Evolutionary conservation across 2,113 vertebrate species (phyloP).

Genomic region (Xenopus tropicalis): DNA sequence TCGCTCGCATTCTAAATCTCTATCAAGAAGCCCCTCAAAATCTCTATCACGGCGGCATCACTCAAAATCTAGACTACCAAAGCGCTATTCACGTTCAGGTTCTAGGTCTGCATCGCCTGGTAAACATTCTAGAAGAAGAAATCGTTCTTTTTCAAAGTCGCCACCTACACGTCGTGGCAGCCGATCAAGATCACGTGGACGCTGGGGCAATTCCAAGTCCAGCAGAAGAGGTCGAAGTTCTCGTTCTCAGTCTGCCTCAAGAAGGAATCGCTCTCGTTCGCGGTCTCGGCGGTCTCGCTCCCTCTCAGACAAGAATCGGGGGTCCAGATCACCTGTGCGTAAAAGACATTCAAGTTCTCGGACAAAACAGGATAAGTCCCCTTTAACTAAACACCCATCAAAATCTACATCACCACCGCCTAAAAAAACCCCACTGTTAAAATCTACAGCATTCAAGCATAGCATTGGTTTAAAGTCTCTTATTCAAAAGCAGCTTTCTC

Average conservation of each 20-base stretch:
- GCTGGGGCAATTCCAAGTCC: constrained; percentile 15
- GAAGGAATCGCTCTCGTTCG: constrained; percentile 22
- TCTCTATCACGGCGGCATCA: not conserved
- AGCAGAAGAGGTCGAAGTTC: constrained; percentile 22
- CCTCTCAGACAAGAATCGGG: constrained; percentile 7
- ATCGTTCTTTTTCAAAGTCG: constrained; percentile 17
- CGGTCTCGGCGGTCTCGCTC: constrained; percentile 13
- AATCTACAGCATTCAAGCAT: constrained; percentile 27
- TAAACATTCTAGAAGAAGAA: constrained; percentile 18
- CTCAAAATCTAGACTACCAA: constrained; percentile 46
- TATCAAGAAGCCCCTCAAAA: constrained; percentile 31
- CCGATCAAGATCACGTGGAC: constrained; percentile 22
- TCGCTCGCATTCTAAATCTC: constrained; percentile 11
- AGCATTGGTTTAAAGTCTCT: constrained; percentile 34
- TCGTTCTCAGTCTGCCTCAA: constrained; percentile 23
- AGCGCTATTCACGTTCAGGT: constrained; percentile 52
- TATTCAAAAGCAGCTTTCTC: constrained; percentile 40
- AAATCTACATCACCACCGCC: constrained; percentile 6
- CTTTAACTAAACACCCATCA: constrained; percentile 11
- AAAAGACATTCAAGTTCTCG: constrained; percentile 13
- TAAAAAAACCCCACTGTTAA: constrained; percentile 10
- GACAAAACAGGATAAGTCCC: constrained; percentile 26
- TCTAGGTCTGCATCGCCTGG: constrained; percentile 41
- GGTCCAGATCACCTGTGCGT: constrained; percentile 16
- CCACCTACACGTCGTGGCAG: constrained; percentile 2